Evolutionary conservation across 2,797 vertebrate genomes (phyloP).

Genomic region (Sebastolobus altivelis): DNA sequence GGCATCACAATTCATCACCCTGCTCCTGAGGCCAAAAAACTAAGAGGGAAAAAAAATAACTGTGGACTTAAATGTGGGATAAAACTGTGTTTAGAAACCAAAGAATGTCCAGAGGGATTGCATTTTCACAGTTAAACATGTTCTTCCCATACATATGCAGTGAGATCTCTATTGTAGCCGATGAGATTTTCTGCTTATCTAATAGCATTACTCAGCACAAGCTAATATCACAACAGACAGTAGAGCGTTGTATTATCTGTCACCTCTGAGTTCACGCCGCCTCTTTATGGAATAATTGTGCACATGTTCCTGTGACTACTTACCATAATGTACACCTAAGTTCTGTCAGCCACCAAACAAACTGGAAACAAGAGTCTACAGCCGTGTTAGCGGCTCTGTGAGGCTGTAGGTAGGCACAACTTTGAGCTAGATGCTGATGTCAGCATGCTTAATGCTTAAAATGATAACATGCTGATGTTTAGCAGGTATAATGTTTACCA

Average conservation of each 20-base stretch:
- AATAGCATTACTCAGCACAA: conserved; percentile 56
- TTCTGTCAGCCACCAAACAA: conserved; percentile 11
- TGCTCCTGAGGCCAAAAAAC: conserved; percentile 47
- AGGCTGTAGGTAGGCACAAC: background rate
- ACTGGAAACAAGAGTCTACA: background rate
- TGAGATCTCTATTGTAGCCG: conserved; percentile 39
- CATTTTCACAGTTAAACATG: conserved; percentile 45
- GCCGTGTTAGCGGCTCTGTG: background rate
- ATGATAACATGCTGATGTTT: background rate
- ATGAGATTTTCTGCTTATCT: conserved; percentile 65
- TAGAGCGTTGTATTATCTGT: conserved; percentile 28
- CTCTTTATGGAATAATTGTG: conserved; percentile 14
- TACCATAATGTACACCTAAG: background rate
- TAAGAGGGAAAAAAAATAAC: conserved; percentile 22
- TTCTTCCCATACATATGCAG: conserved; percentile 36
- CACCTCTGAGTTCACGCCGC: background rate
- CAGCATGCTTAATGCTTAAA: background rate
- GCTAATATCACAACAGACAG: conserved; percentile 31
- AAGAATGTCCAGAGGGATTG: conserved; percentile 46
- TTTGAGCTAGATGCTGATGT: background rate
- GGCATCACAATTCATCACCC: conserved; percentile 23
- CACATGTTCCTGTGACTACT: background rate
- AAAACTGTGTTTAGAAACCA: conserved; percentile 49
- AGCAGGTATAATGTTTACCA: background rate
- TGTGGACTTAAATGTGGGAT: conserved; percentile 34